A percentile compares a stretch with the other conserved stretches of the same genome.
phyloP scores from a whole-genome alignment of 2,113 vertebrate genomes.

The Dissostichus mawsoni region DNA sequence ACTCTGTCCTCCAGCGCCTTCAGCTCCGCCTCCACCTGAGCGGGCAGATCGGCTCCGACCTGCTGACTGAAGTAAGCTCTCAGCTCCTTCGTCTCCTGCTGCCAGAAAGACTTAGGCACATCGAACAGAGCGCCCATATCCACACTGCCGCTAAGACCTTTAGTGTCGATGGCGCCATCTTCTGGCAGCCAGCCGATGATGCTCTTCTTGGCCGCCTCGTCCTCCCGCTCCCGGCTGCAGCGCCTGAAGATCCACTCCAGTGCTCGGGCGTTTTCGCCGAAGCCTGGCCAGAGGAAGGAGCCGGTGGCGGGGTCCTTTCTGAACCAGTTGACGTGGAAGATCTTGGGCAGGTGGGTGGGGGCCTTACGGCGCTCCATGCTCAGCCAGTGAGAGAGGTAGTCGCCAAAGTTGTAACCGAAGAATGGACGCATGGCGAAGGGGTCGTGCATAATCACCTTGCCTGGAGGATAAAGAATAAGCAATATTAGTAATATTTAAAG shows the following conservation, averaged over 20 bases:
- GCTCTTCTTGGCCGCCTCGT: conserved; percentile 86
- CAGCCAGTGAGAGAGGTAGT: conserved; percentile 96
- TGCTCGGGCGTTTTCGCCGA: conserved; percentile 93
- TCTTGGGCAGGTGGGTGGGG: conserved; percentile 91
- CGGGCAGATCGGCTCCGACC: conserved; percentile 89
- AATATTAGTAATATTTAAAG: neutral
- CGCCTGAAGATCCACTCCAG: conserved; percentile 97
- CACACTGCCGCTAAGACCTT: conserved; percentile 82
- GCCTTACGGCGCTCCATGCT: conserved; percentile 89
- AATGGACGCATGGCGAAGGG: conserved; percentile 99
- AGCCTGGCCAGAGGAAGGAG: conserved; percentile 95
- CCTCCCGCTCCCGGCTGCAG: conserved; percentile 85
- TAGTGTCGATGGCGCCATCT: conserved; percentile 84
- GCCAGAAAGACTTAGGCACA: conserved; percentile 93
- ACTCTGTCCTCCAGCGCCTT: conserved; percentile 87
- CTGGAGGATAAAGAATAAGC: conserved; percentile 69
- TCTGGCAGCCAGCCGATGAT: conserved; percentile 90
- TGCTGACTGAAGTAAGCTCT: conserved; percentile 90
- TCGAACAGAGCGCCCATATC: conserved; percentile 86
- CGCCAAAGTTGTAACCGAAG: conserved; percentile 99
- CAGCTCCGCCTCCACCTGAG: conserved; percentile 87
- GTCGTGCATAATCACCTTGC: conserved; percentile 96
- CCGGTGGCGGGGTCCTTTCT: conserved; percentile 88
- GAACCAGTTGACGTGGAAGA: conserved; percentile 99
- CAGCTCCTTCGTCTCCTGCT: conserved; percentile 89